Evolutionary conservation across 1,140 invertebrate species (phyloP).

Genomic region (Heliconius eleuchia): DNA sequence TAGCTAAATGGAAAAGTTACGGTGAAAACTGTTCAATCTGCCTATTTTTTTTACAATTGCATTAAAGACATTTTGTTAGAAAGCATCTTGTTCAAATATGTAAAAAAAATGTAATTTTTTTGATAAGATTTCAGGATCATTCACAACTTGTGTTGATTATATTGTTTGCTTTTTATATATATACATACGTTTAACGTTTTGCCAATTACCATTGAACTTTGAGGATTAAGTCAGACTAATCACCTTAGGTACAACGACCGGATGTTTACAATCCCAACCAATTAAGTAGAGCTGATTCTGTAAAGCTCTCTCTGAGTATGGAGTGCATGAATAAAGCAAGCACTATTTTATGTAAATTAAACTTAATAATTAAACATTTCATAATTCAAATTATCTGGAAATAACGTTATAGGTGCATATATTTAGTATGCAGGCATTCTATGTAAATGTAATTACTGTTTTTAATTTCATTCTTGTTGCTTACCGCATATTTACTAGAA

Average conservation of each 20-base stretch:
- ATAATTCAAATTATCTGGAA: neutral
- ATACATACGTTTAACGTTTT: neutral
- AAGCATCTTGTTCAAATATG: neutral
- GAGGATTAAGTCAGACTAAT: conserved; percentile 17
- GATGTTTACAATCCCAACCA: conserved; percentile 21
- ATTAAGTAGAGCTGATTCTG: conserved; percentile 20
- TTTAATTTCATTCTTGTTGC: too few relatives aligned
- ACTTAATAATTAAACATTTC: neutral
- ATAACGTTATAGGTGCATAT: neutral
- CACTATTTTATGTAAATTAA: neutral
- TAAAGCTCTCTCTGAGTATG: conserved; percentile 16
- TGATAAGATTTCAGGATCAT: too few relatives aligned
- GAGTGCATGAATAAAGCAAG: conserved; percentile 3
- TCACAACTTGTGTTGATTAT: too few relatives aligned
- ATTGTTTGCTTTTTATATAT: neutral
- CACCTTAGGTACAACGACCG: conserved; percentile 20
- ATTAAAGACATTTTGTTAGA: neutral
- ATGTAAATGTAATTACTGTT: too few relatives aligned
- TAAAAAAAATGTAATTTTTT: neutral
- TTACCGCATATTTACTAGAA: too few relatives aligned
- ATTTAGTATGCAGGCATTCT: neutral
- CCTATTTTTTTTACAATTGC: neutral
- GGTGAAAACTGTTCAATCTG: neutral
- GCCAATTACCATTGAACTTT: conserved; percentile 14
- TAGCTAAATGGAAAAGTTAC: neutral